Evolutionary conservation across 2,113 vertebrate genomes (phyloP), one percentile per base, ranked within the genome.

Genomic region (Microtus oregoni): DNA sequence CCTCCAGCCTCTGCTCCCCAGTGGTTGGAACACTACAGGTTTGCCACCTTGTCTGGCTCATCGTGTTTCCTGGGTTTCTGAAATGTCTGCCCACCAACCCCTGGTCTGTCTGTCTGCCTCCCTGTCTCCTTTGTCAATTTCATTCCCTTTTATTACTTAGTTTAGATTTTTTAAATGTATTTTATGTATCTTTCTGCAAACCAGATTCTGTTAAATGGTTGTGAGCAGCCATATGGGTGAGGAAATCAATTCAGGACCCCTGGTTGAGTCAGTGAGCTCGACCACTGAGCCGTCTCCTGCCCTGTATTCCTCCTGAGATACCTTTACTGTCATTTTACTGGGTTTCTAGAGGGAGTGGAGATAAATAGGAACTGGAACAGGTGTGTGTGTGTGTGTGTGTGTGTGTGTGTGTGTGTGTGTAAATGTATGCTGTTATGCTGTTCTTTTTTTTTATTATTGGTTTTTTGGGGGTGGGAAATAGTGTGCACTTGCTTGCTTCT

Each of bases 41-140:
- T 67, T 67, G n/a, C 63, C 61, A 47, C 28, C 30, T 15, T 47
- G 8, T 44, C 38, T 44, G 14, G 41, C 38, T 86, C 67, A n/a
- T 67, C 2, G 8, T n/a, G 52, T 91, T 96, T 95, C 68, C 38
- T 90, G 52, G 78, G 52, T 75, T 92, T 70, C 9, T 83, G 70
- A 90, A 94, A 78, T 73, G 17, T 88, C 38, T 81, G 9, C 32
- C 8, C 19, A 32, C 50, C n/a, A 7, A n/a, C 15, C 68, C 30
- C 68, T 70, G 14, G 32, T 70, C 32, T 70, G 67, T 68, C 30
- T 55, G 15, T 55, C 50, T 30, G 7, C 15, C 30, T 47, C 2
- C 15, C 24, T 52, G 52, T 55, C 4, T 0, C 14, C 52, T 55
- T 55, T 32, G 1, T 13, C 13, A 19, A 81, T n/a, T 58, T 24